A percentile compares a stretch with the other conserved stretches of the same genome.
phyloP scores from a whole-genome alignment of 2,888 invertebrate genomes.

The Apocheima hispidaria region DNA sequence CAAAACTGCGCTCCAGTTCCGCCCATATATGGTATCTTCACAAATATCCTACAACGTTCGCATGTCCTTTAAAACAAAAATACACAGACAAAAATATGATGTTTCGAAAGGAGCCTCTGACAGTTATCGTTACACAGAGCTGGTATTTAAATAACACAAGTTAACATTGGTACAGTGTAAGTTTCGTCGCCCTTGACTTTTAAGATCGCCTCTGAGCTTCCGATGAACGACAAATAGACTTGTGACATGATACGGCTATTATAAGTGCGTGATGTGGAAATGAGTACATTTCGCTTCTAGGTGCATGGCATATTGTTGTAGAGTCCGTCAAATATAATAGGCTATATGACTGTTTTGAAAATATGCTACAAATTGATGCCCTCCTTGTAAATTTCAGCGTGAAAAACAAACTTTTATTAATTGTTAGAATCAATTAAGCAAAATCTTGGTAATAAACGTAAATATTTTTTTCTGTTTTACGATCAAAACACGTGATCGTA shows the following conservation, averaged over 20 bases:
- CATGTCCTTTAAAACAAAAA: slow-evolving; percentile 70
- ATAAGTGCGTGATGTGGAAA: slow-evolving; percentile 13
- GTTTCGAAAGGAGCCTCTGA: slow-evolving; percentile 79
- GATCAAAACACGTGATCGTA: too few relatives aligned
- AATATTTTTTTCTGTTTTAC: too few relatives aligned
- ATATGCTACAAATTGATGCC: too few relatives aligned
- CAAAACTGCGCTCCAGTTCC: slow-evolving; percentile 19
- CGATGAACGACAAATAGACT: slow-evolving; percentile 73
- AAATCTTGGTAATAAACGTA: too few relatives aligned
- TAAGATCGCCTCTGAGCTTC: slow-evolving; percentile 76
- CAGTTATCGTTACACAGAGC: slow-evolving; percentile 58
- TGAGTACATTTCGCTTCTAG: not conserved
- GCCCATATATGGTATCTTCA: slow-evolving; percentile 32
- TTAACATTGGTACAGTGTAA: slow-evolving; percentile 83
- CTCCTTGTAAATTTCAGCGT: too few relatives aligned
- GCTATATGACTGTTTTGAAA: too few relatives aligned
- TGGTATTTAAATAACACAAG: slow-evolving; percentile 86
- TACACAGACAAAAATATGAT: too few relatives aligned
- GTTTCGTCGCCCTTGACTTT: slow-evolving; percentile 79
- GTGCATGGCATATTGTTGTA: not conserved
- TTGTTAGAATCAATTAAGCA: too few relatives aligned
- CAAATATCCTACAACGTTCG: slow-evolving; percentile 33
- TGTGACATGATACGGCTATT: slow-evolving; percentile 43
- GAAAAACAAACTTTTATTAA: too few relatives aligned
- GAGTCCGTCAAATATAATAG: not conserved